Percentiles rank a stretch among this genome's conserved stretches.
Conservation (phyloP, 1,140 invertebrate genomes). For the Thaumetopoea pityocampa region DNA sequence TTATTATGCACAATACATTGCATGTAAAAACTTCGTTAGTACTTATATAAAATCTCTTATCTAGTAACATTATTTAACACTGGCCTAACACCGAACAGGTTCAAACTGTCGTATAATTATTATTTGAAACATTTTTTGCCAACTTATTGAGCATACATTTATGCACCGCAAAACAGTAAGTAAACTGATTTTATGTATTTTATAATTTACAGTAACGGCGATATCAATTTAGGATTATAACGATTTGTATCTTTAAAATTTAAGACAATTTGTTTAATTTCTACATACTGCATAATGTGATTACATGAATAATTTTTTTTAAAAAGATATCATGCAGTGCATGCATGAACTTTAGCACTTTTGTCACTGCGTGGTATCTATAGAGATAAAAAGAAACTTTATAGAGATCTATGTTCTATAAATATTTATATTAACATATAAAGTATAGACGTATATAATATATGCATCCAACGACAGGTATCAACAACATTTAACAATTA, state of each 20-base stretch:
- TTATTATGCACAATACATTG: conserved; percentile 11
- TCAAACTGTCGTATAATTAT: conserved; percentile 17
- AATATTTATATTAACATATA: conserved; percentile 3
- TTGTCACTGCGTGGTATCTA: no score
- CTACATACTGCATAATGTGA: no score
- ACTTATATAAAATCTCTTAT: conserved; percentile 14
- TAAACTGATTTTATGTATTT: conserved; percentile 5
- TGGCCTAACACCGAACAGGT: conserved; percentile 4
- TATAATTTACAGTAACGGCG: no score
- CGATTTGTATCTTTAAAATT: no score
- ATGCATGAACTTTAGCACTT: no score
- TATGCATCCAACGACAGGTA: conserved; percentile 1
- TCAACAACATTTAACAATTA: conserved; percentile 8
- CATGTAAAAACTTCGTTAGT: conserved; percentile 15
- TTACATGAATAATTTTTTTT: no score
- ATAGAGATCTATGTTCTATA: no score
- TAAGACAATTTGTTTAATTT: no score
- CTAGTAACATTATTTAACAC: conserved; percentile 11
- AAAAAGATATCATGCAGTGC: no score
- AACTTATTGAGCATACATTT: conserved; percentile 21
- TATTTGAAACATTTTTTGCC: conserved; percentile 4
- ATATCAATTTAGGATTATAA: no score
- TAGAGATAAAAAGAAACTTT: no score
- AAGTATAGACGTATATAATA: neutral
- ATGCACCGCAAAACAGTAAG: conserved; percentile 14